These are phyloP conservation scores for Neosilurus hyrtlii DNA, from an alignment of 2,797 vertebrate genomes.

Conservation along the genomic window DNA sequence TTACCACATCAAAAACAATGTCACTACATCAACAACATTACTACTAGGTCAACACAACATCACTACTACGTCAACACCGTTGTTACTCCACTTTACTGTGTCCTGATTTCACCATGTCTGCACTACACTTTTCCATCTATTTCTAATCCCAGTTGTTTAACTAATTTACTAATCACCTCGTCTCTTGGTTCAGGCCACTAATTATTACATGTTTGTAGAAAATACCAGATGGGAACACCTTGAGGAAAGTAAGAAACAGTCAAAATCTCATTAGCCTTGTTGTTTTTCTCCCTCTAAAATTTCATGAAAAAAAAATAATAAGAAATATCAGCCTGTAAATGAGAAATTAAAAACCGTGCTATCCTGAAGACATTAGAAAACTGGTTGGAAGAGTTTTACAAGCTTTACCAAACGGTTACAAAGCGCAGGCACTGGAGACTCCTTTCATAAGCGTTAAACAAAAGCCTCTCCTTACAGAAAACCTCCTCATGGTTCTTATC, in stretches of 20 bases:
- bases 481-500: not conserved
- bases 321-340: not conserved
- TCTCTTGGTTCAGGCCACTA: not conserved
- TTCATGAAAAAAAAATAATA: not conserved
- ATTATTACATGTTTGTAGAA: not conserved
- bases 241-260: not conserved
- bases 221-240: not conserved
- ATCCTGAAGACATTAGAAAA: not conserved
- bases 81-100: too few species aligned
- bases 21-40: too few species aligned
- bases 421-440: not conserved
- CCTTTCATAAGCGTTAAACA: not conserved
- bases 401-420: not conserved
- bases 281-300: not conserved
- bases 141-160: not conserved
- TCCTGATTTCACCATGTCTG: too few species aligned
- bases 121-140: too few species aligned
- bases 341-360: not conserved
- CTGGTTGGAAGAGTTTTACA: not conserved
- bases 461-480: not conserved
- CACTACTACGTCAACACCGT: too few species aligned
- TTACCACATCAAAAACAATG: too few species aligned
- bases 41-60: too few species aligned
- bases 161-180: not conserved
- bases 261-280: not conserved